Percentiles rank a stretch among this genome's conserved stretches.
phyloP scores from a whole-genome alignment of 2,888 invertebrate species.

The Eupithecia insigniata region DNA sequence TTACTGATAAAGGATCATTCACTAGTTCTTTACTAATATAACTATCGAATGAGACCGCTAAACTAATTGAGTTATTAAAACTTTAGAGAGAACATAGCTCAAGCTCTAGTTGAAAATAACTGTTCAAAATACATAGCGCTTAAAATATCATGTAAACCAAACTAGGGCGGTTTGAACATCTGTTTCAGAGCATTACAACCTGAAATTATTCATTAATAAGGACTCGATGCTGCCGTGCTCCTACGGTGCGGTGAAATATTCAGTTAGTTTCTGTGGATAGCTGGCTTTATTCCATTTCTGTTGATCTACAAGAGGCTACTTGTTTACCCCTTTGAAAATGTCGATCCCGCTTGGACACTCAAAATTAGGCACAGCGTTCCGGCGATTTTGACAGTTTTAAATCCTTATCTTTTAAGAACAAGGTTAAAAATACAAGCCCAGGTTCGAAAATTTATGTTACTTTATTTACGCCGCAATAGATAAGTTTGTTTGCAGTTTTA shows the following conservation, averaged over 20 bases:
- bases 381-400: neutral
- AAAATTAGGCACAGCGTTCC: neutral
- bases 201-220: slow-evolving; percentile 50
- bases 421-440: neutral
- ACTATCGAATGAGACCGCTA: neutral
- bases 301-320: neutral
- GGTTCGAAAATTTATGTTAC: slow-evolving; percentile 41
- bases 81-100: neutral
- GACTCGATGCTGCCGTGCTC: slow-evolving; percentile 37
- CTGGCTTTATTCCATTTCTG: neutral
- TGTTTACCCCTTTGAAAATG: neutral
- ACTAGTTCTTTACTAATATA: neutral
- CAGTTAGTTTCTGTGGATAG: neutral
- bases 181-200: slow-evolving; percentile 39
- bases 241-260: neutral
- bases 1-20: too few species aligned
- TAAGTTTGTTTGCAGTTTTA: slow-evolving; percentile 1
- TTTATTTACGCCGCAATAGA: neutral
- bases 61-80: neutral
- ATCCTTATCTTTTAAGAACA: neutral
- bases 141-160: slow-evolving; percentile 27
- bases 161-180: slow-evolving; percentile 47
- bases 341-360: neutral
- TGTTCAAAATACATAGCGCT: slow-evolving; percentile 12
- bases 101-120: neutral